Evolutionary conservation across 2,113 vertebrate genomes (phyloP).

Genomic region (Syngnathus typhle): DNA sequence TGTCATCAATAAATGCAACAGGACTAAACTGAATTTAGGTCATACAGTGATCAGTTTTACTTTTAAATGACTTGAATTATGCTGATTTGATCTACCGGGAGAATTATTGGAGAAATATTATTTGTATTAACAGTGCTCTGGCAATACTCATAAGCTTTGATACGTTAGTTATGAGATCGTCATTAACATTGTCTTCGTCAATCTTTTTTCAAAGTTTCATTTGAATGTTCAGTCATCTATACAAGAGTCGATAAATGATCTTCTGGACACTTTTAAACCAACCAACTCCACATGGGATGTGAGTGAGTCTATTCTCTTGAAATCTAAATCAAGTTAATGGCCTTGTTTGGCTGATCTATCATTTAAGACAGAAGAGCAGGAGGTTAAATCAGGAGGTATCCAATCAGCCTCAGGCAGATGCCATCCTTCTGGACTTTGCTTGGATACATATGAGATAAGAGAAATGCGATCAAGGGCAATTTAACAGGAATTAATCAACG

Average conservation of each 20-base stretch:
- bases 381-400: slow-evolving; percentile 35
- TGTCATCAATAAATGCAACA: background rate
- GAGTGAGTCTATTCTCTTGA: slow-evolving; percentile 4
- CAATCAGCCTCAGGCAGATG: slow-evolving; percentile 35
- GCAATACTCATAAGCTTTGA: too few species aligned
- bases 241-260: background rate
- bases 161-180: too few species aligned
- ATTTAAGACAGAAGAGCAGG: slow-evolving; percentile 32
- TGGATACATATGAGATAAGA: slow-evolving; percentile 4
- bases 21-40: background rate
- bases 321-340: slow-evolving; percentile 23
- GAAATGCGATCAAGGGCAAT: background rate
- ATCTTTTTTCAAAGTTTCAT: too few species aligned
- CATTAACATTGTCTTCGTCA: too few species aligned
- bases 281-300: background rate
- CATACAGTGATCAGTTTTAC: background rate
- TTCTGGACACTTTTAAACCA: background rate
- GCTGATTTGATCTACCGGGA: too few species aligned
- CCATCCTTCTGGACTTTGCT: slow-evolving; percentile 25
- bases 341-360: slow-evolving; percentile 26
- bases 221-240: too few species aligned
- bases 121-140: too few species aligned
- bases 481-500: background rate
- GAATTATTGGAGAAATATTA: too few species aligned
- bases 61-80: background rate